Conservation (phyloP, 2,888 invertebrate species). For the Acrobasis repandana region DNA sequence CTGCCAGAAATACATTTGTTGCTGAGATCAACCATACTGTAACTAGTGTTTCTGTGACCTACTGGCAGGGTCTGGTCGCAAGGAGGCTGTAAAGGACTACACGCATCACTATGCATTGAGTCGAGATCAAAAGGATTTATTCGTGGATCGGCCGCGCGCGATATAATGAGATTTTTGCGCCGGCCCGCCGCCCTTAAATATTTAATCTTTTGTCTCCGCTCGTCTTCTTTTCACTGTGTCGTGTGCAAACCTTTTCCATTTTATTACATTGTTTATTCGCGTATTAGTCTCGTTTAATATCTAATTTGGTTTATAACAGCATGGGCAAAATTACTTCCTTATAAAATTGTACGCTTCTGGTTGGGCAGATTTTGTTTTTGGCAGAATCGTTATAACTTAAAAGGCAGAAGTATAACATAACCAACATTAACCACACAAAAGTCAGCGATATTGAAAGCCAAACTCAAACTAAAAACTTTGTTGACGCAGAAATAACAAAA, state of each 20-base stretch:
- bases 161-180: slow-evolving; percentile 17
- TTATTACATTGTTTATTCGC: background rate
- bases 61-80: slow-evolving; percentile 15
- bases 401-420: too few species aligned
- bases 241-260: background rate
- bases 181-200: slow-evolving; percentile 2
- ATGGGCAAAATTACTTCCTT: too few species aligned
- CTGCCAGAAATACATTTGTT: too few species aligned
- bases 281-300: background rate
- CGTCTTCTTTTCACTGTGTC: background rate
- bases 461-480: too few species aligned
- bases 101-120: slow-evolving; percentile 25
- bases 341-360: too few species aligned
- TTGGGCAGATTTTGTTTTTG: too few species aligned
- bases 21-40: too few species aligned
- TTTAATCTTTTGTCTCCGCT: slow-evolving; percentile 15
- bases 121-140: slow-evolving; percentile 17
- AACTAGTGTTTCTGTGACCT: background rate
- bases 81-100: slow-evolving; percentile 1
- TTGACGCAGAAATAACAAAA: too few species aligned
- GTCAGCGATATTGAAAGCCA: too few species aligned
- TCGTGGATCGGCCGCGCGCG: slow-evolving; percentile 3
- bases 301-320: too few species aligned
- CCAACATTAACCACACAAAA: too few species aligned
- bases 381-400: too few species aligned